Percentiles rank a stretch among this genome's conserved stretches.
Conservation (phyloP, 2,113 vertebrate species). For the Mellivora capensis region DNA sequence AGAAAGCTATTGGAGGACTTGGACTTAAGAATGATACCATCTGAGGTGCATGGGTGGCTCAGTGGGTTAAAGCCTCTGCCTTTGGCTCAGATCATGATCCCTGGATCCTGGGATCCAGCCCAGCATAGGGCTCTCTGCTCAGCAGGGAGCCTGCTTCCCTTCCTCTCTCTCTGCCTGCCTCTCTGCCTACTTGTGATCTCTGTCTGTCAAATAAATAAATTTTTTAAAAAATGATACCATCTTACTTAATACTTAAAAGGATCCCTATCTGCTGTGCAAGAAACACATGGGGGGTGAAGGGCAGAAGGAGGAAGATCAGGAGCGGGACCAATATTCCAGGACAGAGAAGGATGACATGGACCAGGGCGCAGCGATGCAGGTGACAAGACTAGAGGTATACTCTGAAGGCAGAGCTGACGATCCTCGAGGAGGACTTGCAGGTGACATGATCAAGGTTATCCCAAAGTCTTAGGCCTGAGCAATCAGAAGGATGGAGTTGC, state of each 20-base stretch:
- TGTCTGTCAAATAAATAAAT: no score
- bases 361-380: neutral
- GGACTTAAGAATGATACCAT: neutral
- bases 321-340: neutral
- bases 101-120: no score
- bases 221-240: neutral
- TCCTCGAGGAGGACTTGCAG: neutral
- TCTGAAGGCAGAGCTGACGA: neutral
- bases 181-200: no score
- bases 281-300: neutral
- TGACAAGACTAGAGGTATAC: neutral
- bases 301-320: neutral
- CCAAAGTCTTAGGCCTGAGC: neutral
- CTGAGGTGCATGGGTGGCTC: no score
- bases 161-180: no score
- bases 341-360: neutral
- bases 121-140: no score
- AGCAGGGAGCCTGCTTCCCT: no score
- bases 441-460: neutral
- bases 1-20: neutral
- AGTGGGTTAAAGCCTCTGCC: no score
- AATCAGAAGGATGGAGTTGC: neutral
- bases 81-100: no score
- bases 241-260: neutral
- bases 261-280: neutral